phyloP scores from a whole-genome alignment of 2,797 vertebrate genomes.

The Brotogeris chrysoptera region DNA sequence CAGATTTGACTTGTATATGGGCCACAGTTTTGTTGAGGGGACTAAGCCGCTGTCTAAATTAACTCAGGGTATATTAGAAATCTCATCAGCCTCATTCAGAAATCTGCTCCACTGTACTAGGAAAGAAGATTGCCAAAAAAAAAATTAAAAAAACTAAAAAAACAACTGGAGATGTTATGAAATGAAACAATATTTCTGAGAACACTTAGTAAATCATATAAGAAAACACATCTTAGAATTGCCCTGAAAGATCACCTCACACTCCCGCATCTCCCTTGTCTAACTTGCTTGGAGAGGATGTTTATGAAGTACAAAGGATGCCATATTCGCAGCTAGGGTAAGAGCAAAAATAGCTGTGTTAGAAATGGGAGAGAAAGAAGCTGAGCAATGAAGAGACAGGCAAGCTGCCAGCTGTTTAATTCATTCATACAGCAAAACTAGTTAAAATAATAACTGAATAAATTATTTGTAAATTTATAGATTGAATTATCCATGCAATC shows the following conservation, averaged over 20 bases:
- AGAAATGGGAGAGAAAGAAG: not conserved
- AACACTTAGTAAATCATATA: not conserved
- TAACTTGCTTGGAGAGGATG: not conserved
- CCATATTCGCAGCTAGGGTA: not conserved
- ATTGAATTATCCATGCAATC: slow-evolving; percentile 53
- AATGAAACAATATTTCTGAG: slow-evolving; percentile 17
- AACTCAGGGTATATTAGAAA: slow-evolving; percentile 82
- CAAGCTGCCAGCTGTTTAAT: slow-evolving; percentile 57
- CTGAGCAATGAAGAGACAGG: slow-evolving; percentile 27
- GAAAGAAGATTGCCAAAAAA: not conserved
- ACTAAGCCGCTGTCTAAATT: slow-evolving; percentile 78
- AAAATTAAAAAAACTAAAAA: not conserved
- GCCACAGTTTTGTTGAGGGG: slow-evolving; percentile 79
- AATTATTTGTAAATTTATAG: slow-evolving; percentile 59
- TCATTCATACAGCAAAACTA: slow-evolving; percentile 34
- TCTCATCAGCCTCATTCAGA: slow-evolving; percentile 79
- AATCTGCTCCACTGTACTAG: slow-evolving; percentile 47
- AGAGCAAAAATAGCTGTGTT: not conserved
- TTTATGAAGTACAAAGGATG: not conserved
- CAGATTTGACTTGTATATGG: slow-evolving; percentile 97
- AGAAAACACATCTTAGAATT: not conserved
- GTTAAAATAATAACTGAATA: slow-evolving; percentile 61
- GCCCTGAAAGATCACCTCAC: slow-evolving; percentile 31
- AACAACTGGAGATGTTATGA: not conserved
- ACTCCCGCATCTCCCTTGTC: not conserved